Evolutionary conservation across 2,797 vertebrate species (phyloP).

Genomic region (Fratercula arctica): DNA sequence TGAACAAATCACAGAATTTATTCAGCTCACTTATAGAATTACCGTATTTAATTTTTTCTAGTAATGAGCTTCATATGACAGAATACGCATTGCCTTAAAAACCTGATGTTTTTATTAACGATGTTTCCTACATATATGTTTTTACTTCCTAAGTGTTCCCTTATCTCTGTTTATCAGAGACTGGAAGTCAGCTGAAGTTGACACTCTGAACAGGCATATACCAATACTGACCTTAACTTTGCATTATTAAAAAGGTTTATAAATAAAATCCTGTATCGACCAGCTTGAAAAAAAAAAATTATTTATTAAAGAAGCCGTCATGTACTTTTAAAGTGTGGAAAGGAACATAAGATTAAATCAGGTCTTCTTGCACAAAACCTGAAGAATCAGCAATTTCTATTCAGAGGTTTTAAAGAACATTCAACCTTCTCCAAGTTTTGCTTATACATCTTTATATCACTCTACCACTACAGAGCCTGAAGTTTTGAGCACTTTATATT

Average conservation of each 20-base stretch:
- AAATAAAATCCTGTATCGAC: background rate
- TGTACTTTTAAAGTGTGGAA: background rate
- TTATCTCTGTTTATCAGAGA: background rate
- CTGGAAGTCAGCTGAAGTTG: constrained; percentile 3
- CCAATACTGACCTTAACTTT: background rate
- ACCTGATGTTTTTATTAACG: background rate
- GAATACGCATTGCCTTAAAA: background rate
- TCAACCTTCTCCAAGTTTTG: background rate
- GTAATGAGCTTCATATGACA: background rate
- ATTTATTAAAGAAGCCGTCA: background rate
- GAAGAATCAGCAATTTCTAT: background rate
- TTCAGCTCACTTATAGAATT: background rate
- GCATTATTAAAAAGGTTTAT: background rate
- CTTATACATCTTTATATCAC: background rate
- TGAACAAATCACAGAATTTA: background rate
- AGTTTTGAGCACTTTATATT: background rate
- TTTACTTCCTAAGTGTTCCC: background rate
- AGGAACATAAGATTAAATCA: background rate
- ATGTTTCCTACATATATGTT: background rate
- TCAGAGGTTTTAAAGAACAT: background rate
- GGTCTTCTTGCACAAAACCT: background rate
- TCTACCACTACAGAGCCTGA: background rate
- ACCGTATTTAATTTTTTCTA: background rate
- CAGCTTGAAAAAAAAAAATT: background rate
- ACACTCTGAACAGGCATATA: background rate